Conservation (phyloP, 2,888 invertebrate species). For the Dinocampus coccinellae region DNA sequence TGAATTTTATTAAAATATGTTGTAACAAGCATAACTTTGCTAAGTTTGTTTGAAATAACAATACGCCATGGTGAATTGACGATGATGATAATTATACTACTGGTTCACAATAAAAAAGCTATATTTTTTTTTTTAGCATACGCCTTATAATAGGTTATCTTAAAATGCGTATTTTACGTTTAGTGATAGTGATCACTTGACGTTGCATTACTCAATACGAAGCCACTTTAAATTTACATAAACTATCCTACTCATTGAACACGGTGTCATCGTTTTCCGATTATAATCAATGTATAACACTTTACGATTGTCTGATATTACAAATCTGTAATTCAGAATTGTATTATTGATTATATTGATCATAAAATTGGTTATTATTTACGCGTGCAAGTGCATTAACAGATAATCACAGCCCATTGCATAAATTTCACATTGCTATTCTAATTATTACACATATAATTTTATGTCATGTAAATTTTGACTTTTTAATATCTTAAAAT, state of each 20-base stretch:
- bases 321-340: not conserved
- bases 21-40: not conserved
- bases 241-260: not conserved
- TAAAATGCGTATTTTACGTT: not conserved
- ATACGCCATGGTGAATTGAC: not conserved
- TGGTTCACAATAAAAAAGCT: not conserved
- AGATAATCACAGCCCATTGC: constrained; percentile 47
- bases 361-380: not conserved
- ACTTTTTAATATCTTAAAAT: too few species aligned
- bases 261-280: not conserved
- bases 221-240: not conserved
- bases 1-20: not conserved
- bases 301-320: not conserved
- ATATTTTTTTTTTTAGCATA: too few species aligned
- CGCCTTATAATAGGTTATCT: not conserved
- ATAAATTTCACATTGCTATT: constrained; percentile 36
- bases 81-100: not conserved
- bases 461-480: not conserved
- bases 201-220: not conserved
- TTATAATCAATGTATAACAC: not conserved
- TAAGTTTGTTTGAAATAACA: not conserved
- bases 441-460: not conserved
- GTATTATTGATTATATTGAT: not conserved
- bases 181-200: constrained; percentile 1
- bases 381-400: constrained; percentile 40